phyloP scores from a whole-genome alignment of 2,113 vertebrate genomes.

The Numida meleagris region DNA sequence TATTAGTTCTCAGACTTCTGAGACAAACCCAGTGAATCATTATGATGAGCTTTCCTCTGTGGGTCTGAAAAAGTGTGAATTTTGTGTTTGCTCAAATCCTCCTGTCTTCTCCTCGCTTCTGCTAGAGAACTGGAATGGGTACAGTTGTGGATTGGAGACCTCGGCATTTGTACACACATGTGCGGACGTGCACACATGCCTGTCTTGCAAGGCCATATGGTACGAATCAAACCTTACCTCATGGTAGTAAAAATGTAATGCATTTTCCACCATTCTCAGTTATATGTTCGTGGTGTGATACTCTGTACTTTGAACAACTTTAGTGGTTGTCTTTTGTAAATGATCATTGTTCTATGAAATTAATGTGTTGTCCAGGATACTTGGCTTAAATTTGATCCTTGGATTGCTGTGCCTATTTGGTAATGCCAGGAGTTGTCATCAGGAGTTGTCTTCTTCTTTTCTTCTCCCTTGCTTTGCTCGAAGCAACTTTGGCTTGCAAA shows the following conservation, averaged over 20 bases:
- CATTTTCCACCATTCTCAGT: constrained; percentile 46
- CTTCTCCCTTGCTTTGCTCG: not conserved
- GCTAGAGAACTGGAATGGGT: not conserved
- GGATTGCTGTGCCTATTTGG: not conserved
- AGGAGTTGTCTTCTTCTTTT: not conserved
- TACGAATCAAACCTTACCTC: constrained; percentile 45
- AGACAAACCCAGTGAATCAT: not conserved
- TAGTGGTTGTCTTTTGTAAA: not conserved
- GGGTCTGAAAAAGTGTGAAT: not conserved
- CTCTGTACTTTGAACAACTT: not conserved
- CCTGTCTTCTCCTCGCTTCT: not conserved
- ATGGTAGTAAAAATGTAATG: constrained; percentile 46
- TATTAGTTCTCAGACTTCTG: not conserved
- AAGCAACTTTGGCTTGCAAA: constrained; percentile 23
- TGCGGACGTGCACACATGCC: not conserved
- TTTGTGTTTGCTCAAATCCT: not conserved
- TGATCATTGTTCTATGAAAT: not conserved
- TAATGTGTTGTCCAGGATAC: not conserved
- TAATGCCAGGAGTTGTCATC: not conserved
- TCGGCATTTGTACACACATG: not conserved
- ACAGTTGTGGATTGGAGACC: not conserved
- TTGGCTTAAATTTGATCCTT: not conserved
- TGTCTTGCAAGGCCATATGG: constrained; percentile 28
- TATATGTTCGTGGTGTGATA: not conserved
- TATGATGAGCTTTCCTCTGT: not conserved